Conservation (phyloP, 1,140 invertebrate genomes). For the Saccostrea glomerata region DNA sequence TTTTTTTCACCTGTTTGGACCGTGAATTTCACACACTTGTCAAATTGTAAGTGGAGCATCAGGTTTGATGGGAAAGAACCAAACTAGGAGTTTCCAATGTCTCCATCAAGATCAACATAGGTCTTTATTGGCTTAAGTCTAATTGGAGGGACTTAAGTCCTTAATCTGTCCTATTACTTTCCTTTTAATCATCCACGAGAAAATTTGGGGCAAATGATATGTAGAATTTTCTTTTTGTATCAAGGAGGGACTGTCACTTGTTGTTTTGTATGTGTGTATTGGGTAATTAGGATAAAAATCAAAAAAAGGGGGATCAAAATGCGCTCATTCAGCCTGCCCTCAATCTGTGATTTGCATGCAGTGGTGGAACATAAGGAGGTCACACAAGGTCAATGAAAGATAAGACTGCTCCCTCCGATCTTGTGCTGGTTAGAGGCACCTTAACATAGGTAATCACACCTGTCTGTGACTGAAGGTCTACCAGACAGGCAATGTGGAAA, state of each 20-base stretch:
- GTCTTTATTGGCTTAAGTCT: conserved; percentile 36
- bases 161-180: conserved; percentile 5
- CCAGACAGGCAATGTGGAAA: conserved; percentile 20
- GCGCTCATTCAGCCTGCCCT: not conserved
- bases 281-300: not conserved
- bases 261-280: not conserved
- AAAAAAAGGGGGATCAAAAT: not conserved
- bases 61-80: conserved; percentile 29
- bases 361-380: not conserved
- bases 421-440: not conserved
- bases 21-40: conserved; percentile 34
- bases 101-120: conserved; percentile 23
- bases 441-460: conserved; percentile 23
- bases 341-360: conserved; percentile 13
- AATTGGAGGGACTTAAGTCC: conserved; percentile 18
- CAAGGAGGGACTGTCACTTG: not conserved
- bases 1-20: conserved; percentile 27
- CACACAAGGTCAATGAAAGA: conserved; percentile 4
- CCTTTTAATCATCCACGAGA: not conserved
- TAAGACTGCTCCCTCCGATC: conserved; percentile 21
- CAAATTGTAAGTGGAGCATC: conserved; percentile 28
- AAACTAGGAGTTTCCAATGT: conserved; percentile 27
- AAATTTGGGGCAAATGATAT: not conserved
- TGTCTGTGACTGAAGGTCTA: not conserved
- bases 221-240: not conserved